Evolutionary conservation across 2,113 vertebrate genomes (phyloP).

Genomic region (Upupa epops): DNA sequence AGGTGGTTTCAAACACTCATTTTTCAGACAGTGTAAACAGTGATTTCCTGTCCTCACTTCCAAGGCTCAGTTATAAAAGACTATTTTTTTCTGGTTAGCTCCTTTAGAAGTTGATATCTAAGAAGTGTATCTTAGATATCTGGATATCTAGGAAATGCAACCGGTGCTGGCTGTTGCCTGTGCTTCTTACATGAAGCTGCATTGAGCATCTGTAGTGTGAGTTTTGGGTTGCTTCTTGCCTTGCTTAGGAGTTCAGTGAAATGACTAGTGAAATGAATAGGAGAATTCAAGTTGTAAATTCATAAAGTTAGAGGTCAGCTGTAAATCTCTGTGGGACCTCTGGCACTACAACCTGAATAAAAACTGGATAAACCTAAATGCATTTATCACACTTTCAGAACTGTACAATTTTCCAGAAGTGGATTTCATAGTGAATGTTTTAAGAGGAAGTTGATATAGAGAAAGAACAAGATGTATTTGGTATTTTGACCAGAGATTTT

Average conservation of each 20-base stretch:
- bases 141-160: neutral
- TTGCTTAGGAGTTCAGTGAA: neutral
- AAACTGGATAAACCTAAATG: neutral
- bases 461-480: neutral
- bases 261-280: neutral
- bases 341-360: neutral
- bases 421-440: neutral
- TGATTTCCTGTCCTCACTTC: neutral
- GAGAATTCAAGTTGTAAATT: neutral
- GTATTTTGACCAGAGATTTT: neutral
- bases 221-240: neutral
- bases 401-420: neutral
- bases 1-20: neutral
- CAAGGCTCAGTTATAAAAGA: neutral
- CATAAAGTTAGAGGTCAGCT: neutral
- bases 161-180: neutral
- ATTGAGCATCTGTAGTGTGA: neutral
- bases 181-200: neutral
- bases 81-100: fast-evolving
- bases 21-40: neutral
- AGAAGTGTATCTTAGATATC: too few relatives aligned
- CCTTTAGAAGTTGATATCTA: neutral
- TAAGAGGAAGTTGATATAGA: neutral
- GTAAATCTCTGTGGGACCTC: neutral
- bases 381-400: neutral